Base-by-base conservation (phyloP, 2,888 invertebrate genomes). In the Heliconius aoede region DNA sequence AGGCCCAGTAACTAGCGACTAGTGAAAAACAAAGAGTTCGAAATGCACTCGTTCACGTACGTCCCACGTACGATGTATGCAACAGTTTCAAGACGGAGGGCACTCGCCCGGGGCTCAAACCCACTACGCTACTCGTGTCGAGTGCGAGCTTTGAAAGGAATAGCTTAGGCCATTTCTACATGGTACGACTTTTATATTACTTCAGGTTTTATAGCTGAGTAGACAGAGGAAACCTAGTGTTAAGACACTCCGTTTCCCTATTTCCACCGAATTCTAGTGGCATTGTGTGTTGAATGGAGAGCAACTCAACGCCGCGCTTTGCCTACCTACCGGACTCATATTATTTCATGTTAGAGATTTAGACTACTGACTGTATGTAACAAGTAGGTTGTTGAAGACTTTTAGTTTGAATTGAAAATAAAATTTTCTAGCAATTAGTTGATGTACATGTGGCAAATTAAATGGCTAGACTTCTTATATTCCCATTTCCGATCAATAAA, bases 81-180 rank as follows among this genome's bases (percentile, higher is more conserved):
- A 79, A 79, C 77, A 79, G 79, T 79, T 79, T 65, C 74, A 77
- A 73, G 77, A 75, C 77, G 75, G 60, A 79, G 76, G 74, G 73
- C 71, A 72, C 77, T 79, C 30, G 79, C 75, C 77, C 65, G 75
- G 51, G 73, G 77, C 76, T 74, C 73, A 72, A 73, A 76, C 76
- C 76, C 46, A 75, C 75, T 79, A 69, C 77, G 77, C 73, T 79
- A 69, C 77, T 79, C 65, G 67, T 73, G 69, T 76, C 68, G 73
- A 77, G 79, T 65, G 77, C 55, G 15, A 73, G 73, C 72, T 77
- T 76, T 77, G 77, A 77, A 78, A 79, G 77, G 76, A 73, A 79
- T 76, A 76, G 77, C 79, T 79, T 76, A 76, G 76, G 76, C 15
- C 51, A 24, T 13, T 30, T 21, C 21, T 24, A 71, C 30, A 71